Base-by-base conservation (phyloP, 2,888 invertebrate genomes). In the Ferdinandea cuprea region DNA sequence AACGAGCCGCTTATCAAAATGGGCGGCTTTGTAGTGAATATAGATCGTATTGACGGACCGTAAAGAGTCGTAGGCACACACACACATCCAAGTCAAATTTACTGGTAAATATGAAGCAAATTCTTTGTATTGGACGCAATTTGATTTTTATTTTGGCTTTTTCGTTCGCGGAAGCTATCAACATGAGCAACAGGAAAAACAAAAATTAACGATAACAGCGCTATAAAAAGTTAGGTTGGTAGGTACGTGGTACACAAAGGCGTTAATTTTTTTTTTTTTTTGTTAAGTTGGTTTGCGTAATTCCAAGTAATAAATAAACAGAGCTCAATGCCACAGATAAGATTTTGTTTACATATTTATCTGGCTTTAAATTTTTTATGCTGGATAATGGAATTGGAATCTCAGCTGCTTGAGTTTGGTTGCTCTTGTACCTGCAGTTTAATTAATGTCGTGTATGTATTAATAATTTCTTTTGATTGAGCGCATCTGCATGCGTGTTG, bases 271-370 rank as follows among this genome's bases (percentile, higher is more conserved):
- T n/a, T n/a, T n/a, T n/a, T n/a, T n/a, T 40, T 59, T 59, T 66
- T 44, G 13, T 0, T 1, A 30, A 59, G 50, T 46, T 48, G n/a
- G 46, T 44, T 74, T 72, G 46, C 74, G 65, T 58, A 66, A 58
- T 48, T 40, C 40, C n/a, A 56, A 30, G 40, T 17, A 54, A 65
- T 48, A 72, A 65, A 63, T n/a, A 52, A 50, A 32, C 46, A 25
- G 17, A 19, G 35, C 50, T 46, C 65, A 74, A 48, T 58, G 65
- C 58, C 56, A 48, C 5, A 37, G 74, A 74, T 65, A 74, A 66
- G 65, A 58, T 15, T 54, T 40, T 73, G 56, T 73, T 73, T 74
- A 58, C 65, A 66, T 48, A 56, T 48, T 30, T 74, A 37, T 74
- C 56, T 73, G 59, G 19, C 40, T 13, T 17, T 50, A 50, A 11